phyloP scores from a whole-genome alignment of 2,797 vertebrate species.

The Calcarius lapponicus region DNA sequence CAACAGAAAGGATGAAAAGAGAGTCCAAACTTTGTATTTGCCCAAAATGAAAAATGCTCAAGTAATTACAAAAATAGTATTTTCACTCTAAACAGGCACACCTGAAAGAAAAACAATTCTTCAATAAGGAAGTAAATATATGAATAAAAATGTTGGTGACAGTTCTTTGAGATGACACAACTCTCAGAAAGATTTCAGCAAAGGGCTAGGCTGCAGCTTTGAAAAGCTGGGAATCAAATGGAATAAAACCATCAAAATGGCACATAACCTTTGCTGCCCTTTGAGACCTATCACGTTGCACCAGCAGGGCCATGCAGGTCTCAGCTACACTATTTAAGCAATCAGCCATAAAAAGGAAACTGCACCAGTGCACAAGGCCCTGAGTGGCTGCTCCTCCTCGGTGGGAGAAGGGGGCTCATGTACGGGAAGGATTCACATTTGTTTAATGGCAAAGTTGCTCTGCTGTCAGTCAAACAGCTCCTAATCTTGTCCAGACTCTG shows the following conservation, averaged over 20 bases:
- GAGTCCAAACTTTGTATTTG: background rate
- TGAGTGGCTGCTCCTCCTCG: background rate
- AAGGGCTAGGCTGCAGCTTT: background rate
- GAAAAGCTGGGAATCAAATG: background rate
- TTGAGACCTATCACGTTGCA: background rate
- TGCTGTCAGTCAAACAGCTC: background rate
- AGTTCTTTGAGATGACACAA: background rate
- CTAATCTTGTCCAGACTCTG: background rate
- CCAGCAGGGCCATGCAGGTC: background rate
- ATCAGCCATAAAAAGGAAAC: background rate
- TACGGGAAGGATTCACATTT: background rate
- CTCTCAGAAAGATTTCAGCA: background rate
- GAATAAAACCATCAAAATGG: slow-evolving; percentile 20
- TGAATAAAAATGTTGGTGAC: background rate
- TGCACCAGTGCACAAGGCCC: background rate
- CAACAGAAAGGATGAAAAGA: background rate
- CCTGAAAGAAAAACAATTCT: background rate
- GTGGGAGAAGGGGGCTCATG: background rate
- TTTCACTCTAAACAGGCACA: slow-evolving; percentile 13
- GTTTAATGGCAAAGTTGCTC: background rate
- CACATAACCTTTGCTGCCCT: background rate
- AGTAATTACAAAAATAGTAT: background rate
- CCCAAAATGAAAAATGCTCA: background rate
- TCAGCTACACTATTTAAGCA: background rate
- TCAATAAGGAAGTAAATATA: background rate